phyloP scores from a whole-genome alignment of 2,888 invertebrate genomes.

The Ophioninae sp. region DNA sequence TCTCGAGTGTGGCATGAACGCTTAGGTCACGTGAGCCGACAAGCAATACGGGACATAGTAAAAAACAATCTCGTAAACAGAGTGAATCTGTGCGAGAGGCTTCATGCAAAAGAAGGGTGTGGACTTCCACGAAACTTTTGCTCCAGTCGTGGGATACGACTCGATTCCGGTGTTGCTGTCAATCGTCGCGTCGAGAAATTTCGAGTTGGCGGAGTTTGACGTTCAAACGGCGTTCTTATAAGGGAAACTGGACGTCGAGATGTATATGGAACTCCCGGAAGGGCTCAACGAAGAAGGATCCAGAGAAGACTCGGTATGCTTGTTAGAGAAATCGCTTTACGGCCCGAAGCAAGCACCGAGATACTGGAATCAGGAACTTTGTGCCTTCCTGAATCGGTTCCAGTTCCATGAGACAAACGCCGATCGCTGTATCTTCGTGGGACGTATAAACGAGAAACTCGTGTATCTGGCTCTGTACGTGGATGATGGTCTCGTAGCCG shows the following conservation, averaged over 20 bases:
- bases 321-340: constrained; percentile 68
- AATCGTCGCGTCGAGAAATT: constrained; percentile 12
- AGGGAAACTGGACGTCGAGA: constrained; percentile 27
- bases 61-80: constrained; percentile 38
- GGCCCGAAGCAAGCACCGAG: constrained; percentile 69
- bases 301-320: constrained; percentile 30
- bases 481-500: constrained; percentile 63
- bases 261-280: constrained; percentile 38
- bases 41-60: constrained; percentile 28
- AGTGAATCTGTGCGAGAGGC: constrained; percentile 29
- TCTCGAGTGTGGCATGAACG: constrained; percentile 49
- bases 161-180: constrained; percentile 29
- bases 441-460: constrained; percentile 2
- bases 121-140: constrained; percentile 37
- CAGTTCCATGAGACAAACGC: constrained; percentile 14
- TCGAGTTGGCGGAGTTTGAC: constrained; percentile 42
- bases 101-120: constrained; percentile 27
- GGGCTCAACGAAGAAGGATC: constrained; percentile 20
- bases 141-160: constrained; percentile 39
- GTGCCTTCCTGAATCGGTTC: constrained; percentile 46
- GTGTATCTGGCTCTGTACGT: constrained; percentile 62
- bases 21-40: constrained; percentile 40
- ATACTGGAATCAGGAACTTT: constrained; percentile 64
- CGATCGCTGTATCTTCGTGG: constrained; percentile 24
- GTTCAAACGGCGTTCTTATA: constrained; percentile 43